phyloP scores from a whole-genome alignment of 1,140 invertebrate genomes.

The Triops cancriformis region DNA sequence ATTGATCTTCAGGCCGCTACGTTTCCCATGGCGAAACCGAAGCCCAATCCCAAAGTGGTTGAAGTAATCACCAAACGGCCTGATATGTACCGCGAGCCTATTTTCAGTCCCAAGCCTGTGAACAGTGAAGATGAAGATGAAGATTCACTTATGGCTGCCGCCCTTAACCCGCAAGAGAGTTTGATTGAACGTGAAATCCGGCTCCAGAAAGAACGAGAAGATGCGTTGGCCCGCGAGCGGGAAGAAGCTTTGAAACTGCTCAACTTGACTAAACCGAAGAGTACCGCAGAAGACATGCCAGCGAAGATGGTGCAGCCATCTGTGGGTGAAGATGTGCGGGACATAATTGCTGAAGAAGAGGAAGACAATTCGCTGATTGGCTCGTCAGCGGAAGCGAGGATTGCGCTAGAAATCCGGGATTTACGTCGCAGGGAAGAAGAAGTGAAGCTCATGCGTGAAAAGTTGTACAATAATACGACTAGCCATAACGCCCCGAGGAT shows the following conservation, averaged over 20 bases:
- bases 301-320: not conserved
- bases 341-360: not conserved
- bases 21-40: not conserved
- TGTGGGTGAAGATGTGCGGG: not conserved
- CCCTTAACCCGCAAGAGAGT: conserved; percentile 35
- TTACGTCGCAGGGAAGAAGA: conserved; percentile 30
- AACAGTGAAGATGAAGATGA: not conserved
- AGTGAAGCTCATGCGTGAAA: conserved; percentile 30
- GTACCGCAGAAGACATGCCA: not conserved
- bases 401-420: conserved; percentile 31
- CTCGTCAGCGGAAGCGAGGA: conserved; percentile 22
- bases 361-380: not conserved
- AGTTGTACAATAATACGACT: conserved; percentile 24
- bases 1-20: not conserved
- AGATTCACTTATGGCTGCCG: too few relatives aligned
- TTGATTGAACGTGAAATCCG: conserved; percentile 41
- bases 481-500: conserved; percentile 23
- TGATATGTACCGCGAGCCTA: not conserved
- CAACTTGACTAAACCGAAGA: conserved; percentile 11
- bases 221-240: conserved; percentile 34
- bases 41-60: not conserved
- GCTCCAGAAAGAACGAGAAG: conserved; percentile 40
- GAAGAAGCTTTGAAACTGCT: conserved; percentile 27
- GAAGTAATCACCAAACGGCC: not conserved
- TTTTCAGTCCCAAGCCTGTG: conserved; percentile 5